A percentile compares a stretch with the other conserved stretches of the same genome.
Conservation (phyloP, 2,113 vertebrate species). For the Parotia lawesii region DNA sequence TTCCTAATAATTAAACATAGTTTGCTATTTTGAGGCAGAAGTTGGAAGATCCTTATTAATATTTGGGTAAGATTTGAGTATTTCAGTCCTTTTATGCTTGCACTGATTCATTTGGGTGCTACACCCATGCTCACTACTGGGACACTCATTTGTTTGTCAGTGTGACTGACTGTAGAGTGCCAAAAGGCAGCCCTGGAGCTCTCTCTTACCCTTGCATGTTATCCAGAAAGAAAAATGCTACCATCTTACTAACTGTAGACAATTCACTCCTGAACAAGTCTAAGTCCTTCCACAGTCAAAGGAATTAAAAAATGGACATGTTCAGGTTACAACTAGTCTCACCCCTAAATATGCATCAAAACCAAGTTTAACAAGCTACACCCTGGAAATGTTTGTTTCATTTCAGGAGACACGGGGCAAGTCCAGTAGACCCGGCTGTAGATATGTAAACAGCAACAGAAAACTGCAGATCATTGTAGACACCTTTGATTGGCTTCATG, state of each 20-base stretch:
- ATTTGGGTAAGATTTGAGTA: neutral
- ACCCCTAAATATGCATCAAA: neutral
- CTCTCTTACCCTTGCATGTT: neutral
- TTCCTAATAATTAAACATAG: neutral
- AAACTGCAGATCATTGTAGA: neutral
- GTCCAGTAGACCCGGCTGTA: neutral
- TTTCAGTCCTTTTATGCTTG: neutral
- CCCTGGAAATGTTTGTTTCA: neutral
- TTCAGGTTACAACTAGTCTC: neutral
- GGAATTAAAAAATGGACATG: neutral
- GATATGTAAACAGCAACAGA: neutral
- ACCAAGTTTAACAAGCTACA: neutral
- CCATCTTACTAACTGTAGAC: neutral
- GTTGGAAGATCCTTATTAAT: neutral
- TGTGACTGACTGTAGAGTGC: neutral
- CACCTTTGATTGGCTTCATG: neutral
- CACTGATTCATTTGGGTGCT: neutral
- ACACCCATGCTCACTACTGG: neutral
- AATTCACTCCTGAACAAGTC: neutral
- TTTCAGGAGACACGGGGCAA: accelerated
- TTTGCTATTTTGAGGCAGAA: neutral
- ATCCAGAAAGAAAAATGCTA: neutral
- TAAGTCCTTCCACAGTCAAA: neutral
- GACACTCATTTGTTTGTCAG: neutral
- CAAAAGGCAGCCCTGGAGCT: neutral